phyloP scores from a whole-genome alignment of 2,113 vertebrate genomes.

The Indri indri region DNA sequence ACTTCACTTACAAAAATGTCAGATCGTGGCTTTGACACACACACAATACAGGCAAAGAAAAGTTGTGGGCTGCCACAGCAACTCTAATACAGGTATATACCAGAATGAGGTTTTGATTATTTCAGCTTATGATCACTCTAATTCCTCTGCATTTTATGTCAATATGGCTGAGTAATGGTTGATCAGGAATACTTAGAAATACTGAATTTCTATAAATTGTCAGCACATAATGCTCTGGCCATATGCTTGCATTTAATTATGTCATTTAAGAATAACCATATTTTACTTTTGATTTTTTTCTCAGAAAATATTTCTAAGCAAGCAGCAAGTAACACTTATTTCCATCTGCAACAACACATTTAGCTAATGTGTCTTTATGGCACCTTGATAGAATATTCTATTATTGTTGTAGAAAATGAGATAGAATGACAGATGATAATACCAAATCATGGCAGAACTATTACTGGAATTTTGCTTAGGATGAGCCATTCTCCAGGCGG shows the following conservation, averaged over 20 bases:
- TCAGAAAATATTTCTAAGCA: constrained; percentile 46
- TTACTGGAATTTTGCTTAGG: constrained; percentile 22
- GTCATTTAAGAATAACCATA: constrained; percentile 40
- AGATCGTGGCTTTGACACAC: not conserved
- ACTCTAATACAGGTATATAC: not conserved
- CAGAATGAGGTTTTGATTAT: not conserved
- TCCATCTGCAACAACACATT: not conserved
- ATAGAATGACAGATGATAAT: not conserved
- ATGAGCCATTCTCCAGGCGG: not conserved
- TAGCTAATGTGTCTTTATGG: not conserved
- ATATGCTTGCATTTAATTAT: not conserved
- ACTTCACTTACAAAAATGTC: not conserved
- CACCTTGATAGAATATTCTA: not conserved
- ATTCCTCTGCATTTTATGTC: constrained; percentile 36
- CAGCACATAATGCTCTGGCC: not conserved
- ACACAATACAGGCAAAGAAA: not conserved
- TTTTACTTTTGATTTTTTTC: constrained; percentile 14
- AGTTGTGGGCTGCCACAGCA: constrained; percentile 12
- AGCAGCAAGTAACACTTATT: not conserved
- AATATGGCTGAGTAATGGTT: not conserved
- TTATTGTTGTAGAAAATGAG: not conserved
- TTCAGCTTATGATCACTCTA: not conserved
- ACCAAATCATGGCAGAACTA: not conserved
- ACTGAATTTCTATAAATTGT: constrained; percentile 42
- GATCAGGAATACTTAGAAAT: constrained; percentile 54